Percentiles rank a stretch among this genome's conserved stretches.
These are phyloP conservation scores for Quadroppia sp. DNA, from an alignment of 2,888 invertebrate species.

Conservation along the genomic window DNA sequence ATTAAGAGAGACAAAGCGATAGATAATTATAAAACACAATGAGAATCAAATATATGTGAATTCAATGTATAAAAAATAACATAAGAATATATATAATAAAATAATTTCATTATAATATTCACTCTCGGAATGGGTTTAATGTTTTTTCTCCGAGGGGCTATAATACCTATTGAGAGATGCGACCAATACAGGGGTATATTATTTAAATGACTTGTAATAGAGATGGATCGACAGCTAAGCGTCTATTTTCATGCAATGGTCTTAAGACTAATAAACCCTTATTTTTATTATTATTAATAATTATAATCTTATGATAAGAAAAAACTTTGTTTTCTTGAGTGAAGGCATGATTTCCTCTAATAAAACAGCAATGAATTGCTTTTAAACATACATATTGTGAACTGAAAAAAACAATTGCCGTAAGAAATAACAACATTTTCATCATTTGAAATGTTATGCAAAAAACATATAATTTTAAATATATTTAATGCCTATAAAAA, in stretches of 20 bases:
- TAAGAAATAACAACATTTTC: not conserved
- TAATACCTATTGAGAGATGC: too few species aligned
- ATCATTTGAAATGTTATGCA: too few species aligned
- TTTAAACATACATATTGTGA: not conserved
- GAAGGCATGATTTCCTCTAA: conserved; percentile 12
- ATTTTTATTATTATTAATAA: not conserved
- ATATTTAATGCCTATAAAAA: too few species aligned
- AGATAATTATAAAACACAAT: too few species aligned
- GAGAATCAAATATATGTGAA: too few species aligned
- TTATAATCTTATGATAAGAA: not conserved
- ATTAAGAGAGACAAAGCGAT: too few species aligned
- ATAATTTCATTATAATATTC: too few species aligned
- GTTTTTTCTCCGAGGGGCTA: too few species aligned
- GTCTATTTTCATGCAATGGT: conserved; percentile 5
- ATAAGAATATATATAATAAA: too few species aligned
- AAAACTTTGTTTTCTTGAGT: not conserved
- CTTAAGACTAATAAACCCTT: not conserved
- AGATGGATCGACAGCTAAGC: conserved; percentile 8
- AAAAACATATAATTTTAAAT: too few species aligned
- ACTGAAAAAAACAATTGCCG: not conserved
- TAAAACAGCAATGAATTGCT: not conserved
- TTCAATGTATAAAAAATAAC: too few species aligned
- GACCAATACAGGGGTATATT: not conserved
- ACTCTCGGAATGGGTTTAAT: too few species aligned
- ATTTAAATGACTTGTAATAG: not conserved